Evolutionary conservation across 2,113 vertebrate genomes (phyloP).

Genomic region (Toxotes jaculatrix): DNA sequence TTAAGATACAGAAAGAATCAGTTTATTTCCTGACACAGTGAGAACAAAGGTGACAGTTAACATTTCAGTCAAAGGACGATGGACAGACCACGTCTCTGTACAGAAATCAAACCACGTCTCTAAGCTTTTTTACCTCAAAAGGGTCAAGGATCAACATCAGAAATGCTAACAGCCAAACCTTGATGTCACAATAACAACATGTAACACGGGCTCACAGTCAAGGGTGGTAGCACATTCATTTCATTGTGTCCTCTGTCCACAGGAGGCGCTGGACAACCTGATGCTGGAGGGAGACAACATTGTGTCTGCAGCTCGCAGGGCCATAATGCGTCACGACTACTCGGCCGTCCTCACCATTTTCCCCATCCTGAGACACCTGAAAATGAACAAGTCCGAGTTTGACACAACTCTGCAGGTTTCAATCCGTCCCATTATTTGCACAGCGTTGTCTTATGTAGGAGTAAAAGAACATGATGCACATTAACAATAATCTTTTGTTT

Average conservation of each 20-base stretch:
- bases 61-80: no score
- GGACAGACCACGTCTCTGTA: no score
- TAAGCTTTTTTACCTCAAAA: no score
- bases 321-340: constrained; percentile 95
- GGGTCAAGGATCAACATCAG: no score
- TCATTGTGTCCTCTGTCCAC: background rate
- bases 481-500: no score
- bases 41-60: no score
- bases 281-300: constrained; percentile 98
- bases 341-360: constrained; percentile 96
- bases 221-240: background rate
- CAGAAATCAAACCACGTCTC: no score
- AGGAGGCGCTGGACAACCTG: constrained; percentile 96
- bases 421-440: background rate
- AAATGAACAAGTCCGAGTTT: constrained; percentile 95
- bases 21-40: no score
- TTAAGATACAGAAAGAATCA: no score
- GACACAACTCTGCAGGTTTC: constrained; percentile 94
- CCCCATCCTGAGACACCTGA: constrained; percentile 95
- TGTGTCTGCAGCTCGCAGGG: constrained; percentile 91
- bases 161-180: no score
- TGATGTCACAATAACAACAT: no score
- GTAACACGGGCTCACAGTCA: no score
- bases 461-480: background rate
- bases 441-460: background rate